These are phyloP conservation scores for Scomber colias DNA, from an alignment of 2,113 vertebrate genomes.

Conservation along the genomic window DNA sequence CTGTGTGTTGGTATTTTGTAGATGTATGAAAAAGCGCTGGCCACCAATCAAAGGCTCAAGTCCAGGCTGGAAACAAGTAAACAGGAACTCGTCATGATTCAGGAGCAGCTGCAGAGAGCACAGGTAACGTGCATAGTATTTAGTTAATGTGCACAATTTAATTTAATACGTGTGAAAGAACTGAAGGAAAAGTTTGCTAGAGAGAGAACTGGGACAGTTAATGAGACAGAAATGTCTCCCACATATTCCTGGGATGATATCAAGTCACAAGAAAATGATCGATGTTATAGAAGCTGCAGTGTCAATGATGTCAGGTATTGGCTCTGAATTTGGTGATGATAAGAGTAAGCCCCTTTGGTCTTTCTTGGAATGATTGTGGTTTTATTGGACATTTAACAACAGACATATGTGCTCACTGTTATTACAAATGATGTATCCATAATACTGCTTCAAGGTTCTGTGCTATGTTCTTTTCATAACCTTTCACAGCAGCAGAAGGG, in stretches of 20 bases:
- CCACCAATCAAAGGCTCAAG: slow-evolving; percentile 93
- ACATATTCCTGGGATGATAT: background rate
- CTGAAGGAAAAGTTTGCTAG: background rate
- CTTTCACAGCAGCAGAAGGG: slow-evolving; percentile 84
- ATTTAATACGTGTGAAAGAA: background rate
- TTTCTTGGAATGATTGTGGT: background rate
- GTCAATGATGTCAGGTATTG: background rate
- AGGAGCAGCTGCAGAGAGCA: slow-evolving; percentile 89
- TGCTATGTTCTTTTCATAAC: slow-evolving; percentile 3
- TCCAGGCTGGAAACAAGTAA: slow-evolving; percentile 91
- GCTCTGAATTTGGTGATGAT: background rate
- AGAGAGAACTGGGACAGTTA: background rate
- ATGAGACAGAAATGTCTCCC: background rate
- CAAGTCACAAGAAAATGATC: background rate
- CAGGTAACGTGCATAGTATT: slow-evolving; percentile 83
- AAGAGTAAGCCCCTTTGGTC: background rate
- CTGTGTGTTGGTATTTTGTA: slow-evolving; percentile 64
- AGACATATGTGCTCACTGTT: slow-evolving; percentile 3
- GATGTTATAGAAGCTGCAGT: slow-evolving; percentile 1
- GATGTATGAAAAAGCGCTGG: slow-evolving; percentile 92
- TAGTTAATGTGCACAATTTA: background rate
- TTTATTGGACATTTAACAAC: slow-evolving; percentile 26
- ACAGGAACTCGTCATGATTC: slow-evolving; percentile 88
- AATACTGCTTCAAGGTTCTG: background rate
- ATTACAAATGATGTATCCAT: background rate